These are phyloP conservation scores for Daubentonia madagascariensis DNA, from an alignment of 2,113 vertebrate genomes.

Conservation along the genomic window DNA sequence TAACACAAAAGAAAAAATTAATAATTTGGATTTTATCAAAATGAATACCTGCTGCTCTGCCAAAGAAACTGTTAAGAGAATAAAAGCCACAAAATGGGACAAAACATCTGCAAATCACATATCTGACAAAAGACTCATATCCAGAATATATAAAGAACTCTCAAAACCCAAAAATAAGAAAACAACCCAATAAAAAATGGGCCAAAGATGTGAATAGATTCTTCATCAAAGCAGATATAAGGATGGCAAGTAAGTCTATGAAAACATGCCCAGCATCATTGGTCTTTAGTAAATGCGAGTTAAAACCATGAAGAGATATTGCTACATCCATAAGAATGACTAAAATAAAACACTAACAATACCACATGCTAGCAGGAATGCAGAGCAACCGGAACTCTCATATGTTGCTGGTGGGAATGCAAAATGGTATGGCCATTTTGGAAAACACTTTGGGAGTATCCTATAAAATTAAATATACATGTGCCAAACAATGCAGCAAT, in stretches of 20 bases:
- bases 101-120: background rate
- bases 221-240: background rate
- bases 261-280: background rate
- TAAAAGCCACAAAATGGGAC: background rate
- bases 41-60: background rate
- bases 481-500: background rate
- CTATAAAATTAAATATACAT: background rate
- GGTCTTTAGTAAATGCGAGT: background rate
- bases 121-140: background rate
- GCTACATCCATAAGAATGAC: background rate
- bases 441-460: background rate
- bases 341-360: background rate
- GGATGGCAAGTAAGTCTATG: background rate
- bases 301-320: background rate
- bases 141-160: background rate
- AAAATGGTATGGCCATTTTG: background rate
- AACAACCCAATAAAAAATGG: background rate
- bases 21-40: background rate
- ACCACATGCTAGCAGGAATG: no score
- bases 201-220: background rate
- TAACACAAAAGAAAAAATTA: background rate
- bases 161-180: background rate
- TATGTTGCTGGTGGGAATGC: background rate
- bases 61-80: background rate
- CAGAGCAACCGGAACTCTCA: background rate